Evolutionary conservation across 2,113 vertebrate species (phyloP).

Genomic region (Heterochromis multidens): DNA sequence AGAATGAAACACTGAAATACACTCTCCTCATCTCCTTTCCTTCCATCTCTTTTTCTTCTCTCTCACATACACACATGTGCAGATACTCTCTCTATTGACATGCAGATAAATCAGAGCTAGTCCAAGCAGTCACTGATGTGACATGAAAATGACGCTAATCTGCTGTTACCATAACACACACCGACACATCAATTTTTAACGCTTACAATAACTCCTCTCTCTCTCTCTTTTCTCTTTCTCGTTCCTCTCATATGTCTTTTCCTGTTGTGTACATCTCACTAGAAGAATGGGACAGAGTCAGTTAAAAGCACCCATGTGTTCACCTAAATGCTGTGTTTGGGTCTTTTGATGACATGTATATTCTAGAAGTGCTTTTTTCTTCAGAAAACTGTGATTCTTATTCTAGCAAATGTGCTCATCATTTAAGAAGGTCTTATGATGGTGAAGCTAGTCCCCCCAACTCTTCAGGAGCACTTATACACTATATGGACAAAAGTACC

Average conservation of each 20-base stretch:
- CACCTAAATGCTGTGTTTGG: slow-evolving; percentile 38
- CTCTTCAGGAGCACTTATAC: background rate
- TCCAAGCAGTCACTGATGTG: slow-evolving; percentile 58
- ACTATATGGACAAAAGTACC: background rate
- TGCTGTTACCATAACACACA: slow-evolving; percentile 63
- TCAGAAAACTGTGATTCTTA: slow-evolving; percentile 13
- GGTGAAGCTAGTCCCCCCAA: background rate
- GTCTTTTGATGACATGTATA: slow-evolving; percentile 24
- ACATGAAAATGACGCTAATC: slow-evolving; percentile 70
- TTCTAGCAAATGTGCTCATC: background rate
- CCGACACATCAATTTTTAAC: slow-evolving; percentile 65
- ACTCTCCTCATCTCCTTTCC: slow-evolving; percentile 36
- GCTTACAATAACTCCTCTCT: slow-evolving; percentile 42
- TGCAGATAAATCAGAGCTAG: slow-evolving; percentile 61
- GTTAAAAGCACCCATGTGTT: slow-evolving; percentile 60
- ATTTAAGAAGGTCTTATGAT: background rate
- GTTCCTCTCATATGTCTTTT: slow-evolving; percentile 24
- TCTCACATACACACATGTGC: background rate
- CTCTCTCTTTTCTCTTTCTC: background rate
- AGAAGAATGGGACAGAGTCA: slow-evolving; percentile 32
- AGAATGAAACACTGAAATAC: slow-evolving; percentile 66
- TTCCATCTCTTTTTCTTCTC: background rate
- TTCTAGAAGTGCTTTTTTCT: background rate
- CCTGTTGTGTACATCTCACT: slow-evolving; percentile 24
- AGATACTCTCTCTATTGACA: slow-evolving; percentile 39